Evolutionary conservation across 1,140 invertebrate genomes (phyloP), one percentile per base, ranked within the genome.

Genomic region (Drosophila aff.): DNA sequence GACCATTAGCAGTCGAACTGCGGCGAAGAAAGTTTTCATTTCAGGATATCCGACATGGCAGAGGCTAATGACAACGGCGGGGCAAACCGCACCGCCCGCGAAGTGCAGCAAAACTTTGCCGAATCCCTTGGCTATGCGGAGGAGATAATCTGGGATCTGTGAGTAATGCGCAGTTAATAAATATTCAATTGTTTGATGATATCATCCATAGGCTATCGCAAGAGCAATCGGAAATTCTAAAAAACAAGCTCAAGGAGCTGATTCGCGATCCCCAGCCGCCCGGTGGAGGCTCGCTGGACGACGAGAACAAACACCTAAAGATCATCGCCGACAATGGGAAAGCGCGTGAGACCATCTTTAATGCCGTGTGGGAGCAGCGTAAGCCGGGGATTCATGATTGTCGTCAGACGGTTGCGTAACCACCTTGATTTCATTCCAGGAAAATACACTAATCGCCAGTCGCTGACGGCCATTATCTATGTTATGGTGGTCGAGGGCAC

Each of bases 61-160:
- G 26, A 33, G 16, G 60, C 28, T 31, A 26, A 13, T 7, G 46
- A 61, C 18, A 65, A 26, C 2, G 18, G 1, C 18, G n/a, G 0
- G 10, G 5, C 10, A 7, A 7, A 2, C 9, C 86, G 75, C 18
- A 79, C 58, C 13, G 72, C 74, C 6, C 52, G 21, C 13, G 73
- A 82, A 8, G 77, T 91, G 43, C 91, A 92, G 60, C 79, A 89
- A 50, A 53, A 55, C 16, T 92, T 92, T 52, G 84, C 67, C 0
- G 76, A 76, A 13, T 73, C 66, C 3, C 63, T 78, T 11, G 81
- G 81, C 8, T 80, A 73, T 49, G 53, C 57, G 1, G 55, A 66
- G 13, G 77, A 91, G 31, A 74, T 77, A 3, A 85, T 86, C 18
- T 92, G 91, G 91, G 91, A 92, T 53, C 57, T 79, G 91, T 92